A percentile compares a stretch with the other conserved stretches of the same genome.
phyloP scores from a whole-genome alignment of 1,140 invertebrate genomes.

The Drosophila bocki region DNA sequence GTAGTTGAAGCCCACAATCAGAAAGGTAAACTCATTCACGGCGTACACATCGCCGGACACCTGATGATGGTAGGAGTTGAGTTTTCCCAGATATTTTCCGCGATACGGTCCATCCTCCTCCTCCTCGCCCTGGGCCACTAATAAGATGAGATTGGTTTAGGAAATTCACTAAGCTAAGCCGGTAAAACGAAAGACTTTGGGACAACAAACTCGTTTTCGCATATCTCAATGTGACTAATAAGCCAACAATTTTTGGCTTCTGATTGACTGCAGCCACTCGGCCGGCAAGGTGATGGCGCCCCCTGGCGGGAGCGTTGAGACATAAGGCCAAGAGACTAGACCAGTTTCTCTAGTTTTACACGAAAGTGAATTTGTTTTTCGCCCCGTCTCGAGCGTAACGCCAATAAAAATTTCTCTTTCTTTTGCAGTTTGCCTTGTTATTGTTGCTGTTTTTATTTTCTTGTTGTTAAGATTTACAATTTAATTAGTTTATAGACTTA shows the following conservation, averaged over 20 bases:
- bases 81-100: conserved; percentile 93
- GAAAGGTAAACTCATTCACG: conserved; percentile 93
- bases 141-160: not conserved
- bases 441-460: conserved; percentile 8
- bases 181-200: conserved; percentile 25
- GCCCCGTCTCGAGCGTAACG: conserved; percentile 57
- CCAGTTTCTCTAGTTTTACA: conserved; percentile 79
- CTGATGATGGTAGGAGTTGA: conserved; percentile 96
- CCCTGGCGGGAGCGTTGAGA: conserved; percentile 21
- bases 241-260: conserved; percentile 25
- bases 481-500: conserved; percentile 42
- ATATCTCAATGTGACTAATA: conserved; percentile 49
- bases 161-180: not conserved
- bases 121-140: conserved; percentile 79
- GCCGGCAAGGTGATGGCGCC: conserved; percentile 27
- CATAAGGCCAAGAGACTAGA: conserved; percentile 46
- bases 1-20: conserved; percentile 94
- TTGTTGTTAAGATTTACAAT: conserved; percentile 8
- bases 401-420: conserved; percentile 68
- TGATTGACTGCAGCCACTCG: conserved; percentile 35
- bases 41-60: conserved; percentile 95
- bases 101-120: conserved; percentile 91
- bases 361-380: conserved; percentile 82
- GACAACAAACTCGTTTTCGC: conserved; percentile 42
- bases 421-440: conserved; percentile 34